These are phyloP conservation scores for Pelodiscus sinensis DNA, from an alignment of 2,113 vertebrate genomes.

Conservation along the genomic window DNA sequence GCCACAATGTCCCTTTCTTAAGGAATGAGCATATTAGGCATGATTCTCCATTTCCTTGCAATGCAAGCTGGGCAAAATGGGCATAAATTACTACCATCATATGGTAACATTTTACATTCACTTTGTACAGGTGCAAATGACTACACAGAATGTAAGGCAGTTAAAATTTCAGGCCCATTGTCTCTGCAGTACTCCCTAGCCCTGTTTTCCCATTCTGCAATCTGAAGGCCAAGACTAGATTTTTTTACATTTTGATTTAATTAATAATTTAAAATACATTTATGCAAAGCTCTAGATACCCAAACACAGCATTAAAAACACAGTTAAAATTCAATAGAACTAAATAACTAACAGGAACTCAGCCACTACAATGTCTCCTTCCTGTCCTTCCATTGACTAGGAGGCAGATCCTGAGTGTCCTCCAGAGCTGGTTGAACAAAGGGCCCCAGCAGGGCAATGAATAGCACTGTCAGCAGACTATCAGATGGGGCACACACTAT, in stretches of 20 bases:
- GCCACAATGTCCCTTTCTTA: slow-evolving; percentile 4
- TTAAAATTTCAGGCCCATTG: fast-evolving
- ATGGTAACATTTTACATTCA: slow-evolving; percentile 34
- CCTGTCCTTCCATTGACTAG: not conserved
- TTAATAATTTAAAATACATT: slow-evolving; percentile 4
- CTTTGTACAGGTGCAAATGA: slow-evolving; percentile 24
- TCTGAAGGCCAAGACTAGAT: not conserved
- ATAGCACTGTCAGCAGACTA: not conserved
- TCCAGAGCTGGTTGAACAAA: not conserved
- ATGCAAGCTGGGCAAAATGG: not conserved
- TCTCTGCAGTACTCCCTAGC: not conserved
- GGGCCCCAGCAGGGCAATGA: not conserved
- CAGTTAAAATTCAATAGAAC: not conserved
- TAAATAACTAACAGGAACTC: slow-evolving; percentile 5
- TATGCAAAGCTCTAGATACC: not conserved
- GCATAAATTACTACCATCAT: slow-evolving; percentile 20
- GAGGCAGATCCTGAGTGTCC: not conserved
- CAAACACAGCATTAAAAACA: not conserved
- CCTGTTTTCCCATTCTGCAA: not conserved
- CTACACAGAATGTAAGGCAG: not conserved
- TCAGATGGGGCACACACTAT: not conserved
- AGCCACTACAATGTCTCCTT: not conserved
- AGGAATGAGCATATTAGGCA: not conserved
- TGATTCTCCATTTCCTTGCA: slow-evolving; percentile 1
- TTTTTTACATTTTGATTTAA: not conserved